A percentile compares a stretch with the other conserved stretches of the same genome.
Conservation (phyloP, 2,113 vertebrate species). For the Leiothrix lutea region DNA sequence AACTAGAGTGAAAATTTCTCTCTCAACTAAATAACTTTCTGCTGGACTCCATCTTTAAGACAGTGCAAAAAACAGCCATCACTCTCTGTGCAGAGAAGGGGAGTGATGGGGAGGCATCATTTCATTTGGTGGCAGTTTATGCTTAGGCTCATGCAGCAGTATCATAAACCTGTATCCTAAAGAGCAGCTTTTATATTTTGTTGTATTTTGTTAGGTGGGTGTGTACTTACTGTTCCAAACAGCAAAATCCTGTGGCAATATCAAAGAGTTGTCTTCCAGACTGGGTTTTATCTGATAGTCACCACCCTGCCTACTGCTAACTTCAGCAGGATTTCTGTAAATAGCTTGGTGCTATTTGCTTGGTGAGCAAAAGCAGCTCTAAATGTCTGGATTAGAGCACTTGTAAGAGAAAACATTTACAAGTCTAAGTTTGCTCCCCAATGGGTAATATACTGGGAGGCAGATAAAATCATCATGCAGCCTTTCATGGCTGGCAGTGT, state of each 20-base stretch:
- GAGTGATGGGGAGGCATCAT: not conserved
- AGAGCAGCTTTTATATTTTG: not conserved
- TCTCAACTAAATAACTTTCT: not conserved
- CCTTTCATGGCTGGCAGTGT: constrained; percentile 45
- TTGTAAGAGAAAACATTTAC: constrained; percentile 27
- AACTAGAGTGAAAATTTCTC: not conserved
- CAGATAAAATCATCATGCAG: constrained; percentile 41
- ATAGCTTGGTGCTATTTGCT: not conserved
- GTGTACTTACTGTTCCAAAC: not conserved
- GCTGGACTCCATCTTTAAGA: not conserved
- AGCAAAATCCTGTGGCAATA: not conserved
- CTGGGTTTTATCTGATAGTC: not conserved
- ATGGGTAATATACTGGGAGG: not conserved
- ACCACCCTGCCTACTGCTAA: not conserved
- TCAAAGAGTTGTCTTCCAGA: not conserved
- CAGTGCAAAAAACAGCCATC: not conserved
- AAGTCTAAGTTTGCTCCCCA: constrained; percentile 34
- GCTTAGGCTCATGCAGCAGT: not conserved
- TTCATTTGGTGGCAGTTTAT: not conserved
- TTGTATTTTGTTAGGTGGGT: not conserved
- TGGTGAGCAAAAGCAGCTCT: not conserved
- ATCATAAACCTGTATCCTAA: not conserved
- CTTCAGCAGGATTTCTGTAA: constrained; percentile 10
- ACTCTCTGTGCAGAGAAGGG: not conserved
- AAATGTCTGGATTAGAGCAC: not conserved